These are phyloP conservation scores for Distichodus sexfasciatus DNA, from an alignment of 2,797 vertebrate species.

Conservation along the genomic window DNA sequence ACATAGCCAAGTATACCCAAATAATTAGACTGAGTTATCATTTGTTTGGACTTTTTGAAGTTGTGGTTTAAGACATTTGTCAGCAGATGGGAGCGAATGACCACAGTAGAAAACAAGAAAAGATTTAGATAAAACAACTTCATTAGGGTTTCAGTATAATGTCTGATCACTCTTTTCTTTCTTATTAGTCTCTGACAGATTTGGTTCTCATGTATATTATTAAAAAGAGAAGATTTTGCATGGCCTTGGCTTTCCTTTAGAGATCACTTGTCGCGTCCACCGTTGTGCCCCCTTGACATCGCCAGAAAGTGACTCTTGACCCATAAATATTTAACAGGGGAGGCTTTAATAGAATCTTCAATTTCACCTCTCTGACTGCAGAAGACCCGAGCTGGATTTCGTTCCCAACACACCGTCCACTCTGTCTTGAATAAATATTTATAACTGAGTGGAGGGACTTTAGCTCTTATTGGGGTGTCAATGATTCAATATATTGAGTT, in stretches of 20 bases:
- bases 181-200: slow-evolving; percentile 5
- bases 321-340: slow-evolving; percentile 52
- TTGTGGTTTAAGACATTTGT: background rate
- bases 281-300: slow-evolving; percentile 30
- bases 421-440: slow-evolving; percentile 60
- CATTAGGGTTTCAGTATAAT: too few species aligned
- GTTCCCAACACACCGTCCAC: slow-evolving; percentile 39
- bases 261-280: slow-evolving; percentile 31
- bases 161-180: too few species aligned
- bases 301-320: slow-evolving; percentile 43
- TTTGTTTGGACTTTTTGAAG: background rate
- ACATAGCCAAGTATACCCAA: too few species aligned
- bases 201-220: background rate
- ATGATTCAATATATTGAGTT: slow-evolving; percentile 65
- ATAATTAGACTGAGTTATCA: too few species aligned
- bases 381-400: slow-evolving; percentile 46
- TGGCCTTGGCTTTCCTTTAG: slow-evolving; percentile 29
- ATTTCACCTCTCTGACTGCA: slow-evolving; percentile 37
- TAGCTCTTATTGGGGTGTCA: slow-evolving; percentile 49
- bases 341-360: slow-evolving; percentile 46
- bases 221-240: slow-evolving; percentile 10
- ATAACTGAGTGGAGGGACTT: slow-evolving; percentile 48
- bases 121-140: background rate
- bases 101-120: background rate
- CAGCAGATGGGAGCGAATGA: background rate